These are phyloP conservation scores for Choloepus hoffmanni DNA, from an alignment of 2,113 vertebrate genomes.

Conservation along the genomic window DNA sequence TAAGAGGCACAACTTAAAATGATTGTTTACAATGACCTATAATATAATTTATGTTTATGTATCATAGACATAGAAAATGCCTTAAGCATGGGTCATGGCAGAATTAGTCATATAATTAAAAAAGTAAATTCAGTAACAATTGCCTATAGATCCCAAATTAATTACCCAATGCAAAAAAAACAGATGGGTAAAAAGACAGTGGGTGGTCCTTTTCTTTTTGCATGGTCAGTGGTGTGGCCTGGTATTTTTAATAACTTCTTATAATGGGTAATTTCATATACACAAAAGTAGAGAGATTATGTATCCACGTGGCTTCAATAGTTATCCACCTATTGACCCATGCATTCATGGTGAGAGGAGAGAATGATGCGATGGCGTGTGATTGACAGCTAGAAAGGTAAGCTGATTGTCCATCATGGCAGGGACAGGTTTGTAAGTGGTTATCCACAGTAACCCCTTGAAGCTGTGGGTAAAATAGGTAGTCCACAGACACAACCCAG, in stretches of 20 bases:
- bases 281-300: background rate
- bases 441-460: background rate
- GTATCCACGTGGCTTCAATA: background rate
- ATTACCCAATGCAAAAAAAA: conserved; percentile 26
- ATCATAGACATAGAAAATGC: conserved; percentile 21
- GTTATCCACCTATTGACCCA: background rate
- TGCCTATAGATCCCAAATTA: conserved; percentile 43
- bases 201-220: background rate
- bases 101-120: conserved; percentile 32
- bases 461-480: background rate
- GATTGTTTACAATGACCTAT: conserved; percentile 52
- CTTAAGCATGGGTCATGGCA: background rate
- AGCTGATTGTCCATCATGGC: background rate
- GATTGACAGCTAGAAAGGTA: background rate
- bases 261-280: conserved; percentile 22
- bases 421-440: background rate
- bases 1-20: conserved; percentile 49
- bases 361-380: background rate
- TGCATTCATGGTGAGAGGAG: background rate
- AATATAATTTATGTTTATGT: conserved; percentile 39
- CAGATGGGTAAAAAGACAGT: background rate
- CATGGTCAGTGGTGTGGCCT: background rate
- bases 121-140: conserved; percentile 26
- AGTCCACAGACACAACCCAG: background rate
- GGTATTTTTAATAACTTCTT: conserved; percentile 34